Evolutionary conservation across 1,140 invertebrate genomes (phyloP), one percentile per base, ranked within the genome.

Genomic region (Rhizoglyphus robini): DNA sequence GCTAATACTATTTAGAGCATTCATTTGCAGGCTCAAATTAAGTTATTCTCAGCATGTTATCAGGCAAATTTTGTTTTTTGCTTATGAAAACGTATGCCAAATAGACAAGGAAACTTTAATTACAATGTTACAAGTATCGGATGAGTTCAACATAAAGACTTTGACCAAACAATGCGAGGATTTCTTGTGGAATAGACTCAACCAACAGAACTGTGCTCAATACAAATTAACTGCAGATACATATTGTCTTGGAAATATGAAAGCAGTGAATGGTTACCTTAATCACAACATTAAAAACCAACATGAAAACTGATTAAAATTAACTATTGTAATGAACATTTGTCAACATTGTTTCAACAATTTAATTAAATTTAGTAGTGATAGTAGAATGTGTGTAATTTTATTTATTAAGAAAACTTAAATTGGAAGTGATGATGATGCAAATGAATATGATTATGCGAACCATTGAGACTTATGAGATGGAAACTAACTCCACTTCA

Each of bases 401-500:
- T n/a, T n/a, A n/a, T n/a, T n/a, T n/a, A n/a, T n/a, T n/a, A n/a
- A n/a, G n/a, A n/a, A n/a, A n/a, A n/a, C n/a, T n/a, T n/a, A n/a
- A n/a, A n/a, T n/a, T n/a, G n/a, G n/a, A n/a, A n/a, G n/a, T n/a
- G n/a, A n/a, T n/a, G n/a, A n/a, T n/a, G n/a, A n/a, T n/a, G n/a
- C n/a, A n/a, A n/a, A n/a, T n/a, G n/a, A n/a, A n/a, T n/a, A n/a
- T n/a, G n/a, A n/a, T n/a, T n/a, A n/a, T n/a, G n/a, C n/a, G n/a
- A n/a, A n/a, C n/a, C n/a, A n/a, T n/a, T n/a, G n/a, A n/a, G 27
- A 41, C 59, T 84, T 83, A 90, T 73, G 84, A 82, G 57, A 91
- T 82, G 75, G 83, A 82, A 73, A 85, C 89, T 46, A 94, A 76
- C 79, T 93, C 88, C 48, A 95, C 84, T 68, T 92, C 88, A 75